Evolutionary conservation across 2,888 invertebrate species (phyloP), one percentile per base, ranked within the genome.

Genomic region (Myathropa florea): DNA sequence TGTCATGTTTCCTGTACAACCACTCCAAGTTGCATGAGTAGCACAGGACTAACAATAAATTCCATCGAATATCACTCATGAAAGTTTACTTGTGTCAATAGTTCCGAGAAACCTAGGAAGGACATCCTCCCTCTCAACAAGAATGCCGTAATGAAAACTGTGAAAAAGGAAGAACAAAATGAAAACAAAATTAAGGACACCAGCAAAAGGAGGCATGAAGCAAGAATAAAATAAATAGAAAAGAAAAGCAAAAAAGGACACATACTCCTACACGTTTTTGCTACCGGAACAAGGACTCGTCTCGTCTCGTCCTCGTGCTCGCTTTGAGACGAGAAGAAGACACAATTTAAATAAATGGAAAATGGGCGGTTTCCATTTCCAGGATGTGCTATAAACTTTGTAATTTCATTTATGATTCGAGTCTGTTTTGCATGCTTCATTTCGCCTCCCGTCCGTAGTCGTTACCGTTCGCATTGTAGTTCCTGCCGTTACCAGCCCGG

Each of bases 391-490:
- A 86, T 83, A 86, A 86, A 83, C 86, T 83, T 86, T 86, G 71
- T 83, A 86, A 86, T 86, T 86, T 83, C 86, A 86, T 82, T 86
- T 86, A 86, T 86, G 86, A 86, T 86, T 86, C 75, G 75, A 83
- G 78, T 73, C 79, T 86, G 79, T 75, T 86, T 86, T 86, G 78
- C 83, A 86, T 83, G 75, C 86, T 83, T 83, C 78, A 83, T 75
- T 83, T 63, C 39, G 30, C 73, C 59, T 64, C 36, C 59, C 68
- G 30, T 18, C 55, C 30, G 46, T 46, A 4, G 46, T 46, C 46
- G 46, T 46, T 46, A 33, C 26, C 61, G 14, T 7, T 30, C 61
- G 9, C 46, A 61, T 10, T 65, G 53, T 21, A 24, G 46, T 59
- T 71, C 21, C 26, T 46, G 39, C 75, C 63, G 57, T 60, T 12